A percentile compares a stretch with the other conserved stretches of the same genome.
These are phyloP conservation scores for Chinchilla lanigera DNA, from an alignment of 2,113 vertebrate species.

Conservation along the genomic window DNA sequence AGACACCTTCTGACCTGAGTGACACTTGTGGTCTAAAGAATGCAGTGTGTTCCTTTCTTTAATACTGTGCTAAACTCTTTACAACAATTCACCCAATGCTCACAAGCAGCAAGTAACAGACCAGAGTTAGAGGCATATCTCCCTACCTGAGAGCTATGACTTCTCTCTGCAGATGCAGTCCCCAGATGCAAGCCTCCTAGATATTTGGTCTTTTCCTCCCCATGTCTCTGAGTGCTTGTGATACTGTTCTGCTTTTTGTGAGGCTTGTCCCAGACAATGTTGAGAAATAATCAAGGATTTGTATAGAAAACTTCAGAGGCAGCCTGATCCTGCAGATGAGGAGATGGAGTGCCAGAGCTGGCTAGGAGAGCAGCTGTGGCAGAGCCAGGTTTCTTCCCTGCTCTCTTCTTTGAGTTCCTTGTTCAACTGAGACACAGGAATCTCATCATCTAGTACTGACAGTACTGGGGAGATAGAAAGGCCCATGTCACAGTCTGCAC, in stretches of 20 bases:
- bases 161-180: neutral
- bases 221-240: neutral
- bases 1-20: neutral
- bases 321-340: no score
- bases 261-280: neutral
- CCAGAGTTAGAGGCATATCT: neutral
- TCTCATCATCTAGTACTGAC: neutral
- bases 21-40: neutral
- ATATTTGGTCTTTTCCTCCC: neutral
- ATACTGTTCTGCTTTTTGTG: neutral
- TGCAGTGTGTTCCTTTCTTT: neutral
- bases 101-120: neutral
- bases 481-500: neutral
- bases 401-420: neutral
- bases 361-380: neutral
- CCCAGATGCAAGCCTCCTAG: neutral
- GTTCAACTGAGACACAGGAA: neutral
- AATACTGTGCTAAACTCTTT: neutral
- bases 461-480: neutral
- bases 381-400: neutral
- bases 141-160: neutral
- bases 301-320: neutral
- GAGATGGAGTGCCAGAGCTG: neutral
- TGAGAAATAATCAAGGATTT: neutral
- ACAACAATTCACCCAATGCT: neutral